Base-by-base conservation (phyloP, 1,140 invertebrate species). In the Bombus sylvicola region DNA sequence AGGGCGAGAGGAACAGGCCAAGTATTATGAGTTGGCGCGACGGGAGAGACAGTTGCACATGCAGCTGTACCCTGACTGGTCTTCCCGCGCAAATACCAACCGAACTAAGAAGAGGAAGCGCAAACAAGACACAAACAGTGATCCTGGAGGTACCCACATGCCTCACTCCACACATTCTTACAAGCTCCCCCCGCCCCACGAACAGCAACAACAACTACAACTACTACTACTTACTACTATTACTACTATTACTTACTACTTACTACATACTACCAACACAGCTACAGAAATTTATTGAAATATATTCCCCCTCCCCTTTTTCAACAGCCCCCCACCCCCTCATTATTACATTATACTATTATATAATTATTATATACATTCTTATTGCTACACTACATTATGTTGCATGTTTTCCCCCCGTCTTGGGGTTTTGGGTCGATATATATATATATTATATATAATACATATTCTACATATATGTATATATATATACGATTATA, bases 31-130 rank as follows among this genome's bases (percentile, higher is more conserved):
- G 96, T 97, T 99, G 97, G 99, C 99, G 92, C 97, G 98, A 95
- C 98, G 98, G 96, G 99, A 99, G 96, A 97, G 99, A 96, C 98
- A 99, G 96, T 97, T 99, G 96, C 99, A 99, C 97, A 98, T 99
- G 98, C 98, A 99, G 97, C 97, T 99, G 95, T 99, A 99, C 97
- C 99, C 99, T 94, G 98, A 99, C 96, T 99, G 99, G 99, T 98
- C 98, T 96, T 98, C 97, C 96, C 99, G 99, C 95, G 97, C 99
- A 96, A 99, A 99, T 97, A 98, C 98, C 96, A 98, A 98, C 96
- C 98, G 98, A 96, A 98, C 98, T 96, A 99, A 99, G 97, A 99
- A 99, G 97, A 99, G 99, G 97, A 99, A 99, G 96, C 97, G 98
- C 97, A 99, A 99, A 97, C 98, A 98, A 97, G 98, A 99, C 96